Conservation (phyloP, 2,113 vertebrate species). For the Pantherophis guttatus region DNA sequence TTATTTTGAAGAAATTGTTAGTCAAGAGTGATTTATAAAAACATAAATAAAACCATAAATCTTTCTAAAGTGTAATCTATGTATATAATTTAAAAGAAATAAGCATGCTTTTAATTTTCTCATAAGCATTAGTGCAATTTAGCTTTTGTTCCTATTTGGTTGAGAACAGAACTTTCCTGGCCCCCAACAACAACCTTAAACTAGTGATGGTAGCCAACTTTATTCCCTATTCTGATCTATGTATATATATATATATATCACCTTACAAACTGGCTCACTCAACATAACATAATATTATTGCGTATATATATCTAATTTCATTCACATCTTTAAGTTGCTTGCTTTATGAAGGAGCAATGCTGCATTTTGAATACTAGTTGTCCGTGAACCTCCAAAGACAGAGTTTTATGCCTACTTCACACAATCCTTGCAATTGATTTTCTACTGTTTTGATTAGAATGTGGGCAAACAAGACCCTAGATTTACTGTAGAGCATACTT, state of each 20-base stretch:
- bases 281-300: background rate
- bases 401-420: background rate
- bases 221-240: background rate
- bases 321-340: background rate
- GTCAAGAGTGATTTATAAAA: background rate
- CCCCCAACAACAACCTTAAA: background rate
- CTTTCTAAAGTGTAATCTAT: background rate
- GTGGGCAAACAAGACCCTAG: background rate
- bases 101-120: background rate
- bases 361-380: background rate
- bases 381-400: background rate
- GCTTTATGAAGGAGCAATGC: background rate
- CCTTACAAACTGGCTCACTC: background rate
- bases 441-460: background rate
- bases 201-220: background rate
- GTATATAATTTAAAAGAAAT: background rate
- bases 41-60: no score
- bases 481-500: background rate
- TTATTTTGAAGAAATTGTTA: background rate
- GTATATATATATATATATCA: background rate
- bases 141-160: background rate
- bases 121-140: background rate
- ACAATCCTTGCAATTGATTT: background rate
- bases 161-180: background rate
- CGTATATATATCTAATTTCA: background rate